Evolutionary conservation across 2,113 vertebrate species (phyloP), one percentile per base, ranked within the genome.

Genomic region (Probosciger aterrimus): DNA sequence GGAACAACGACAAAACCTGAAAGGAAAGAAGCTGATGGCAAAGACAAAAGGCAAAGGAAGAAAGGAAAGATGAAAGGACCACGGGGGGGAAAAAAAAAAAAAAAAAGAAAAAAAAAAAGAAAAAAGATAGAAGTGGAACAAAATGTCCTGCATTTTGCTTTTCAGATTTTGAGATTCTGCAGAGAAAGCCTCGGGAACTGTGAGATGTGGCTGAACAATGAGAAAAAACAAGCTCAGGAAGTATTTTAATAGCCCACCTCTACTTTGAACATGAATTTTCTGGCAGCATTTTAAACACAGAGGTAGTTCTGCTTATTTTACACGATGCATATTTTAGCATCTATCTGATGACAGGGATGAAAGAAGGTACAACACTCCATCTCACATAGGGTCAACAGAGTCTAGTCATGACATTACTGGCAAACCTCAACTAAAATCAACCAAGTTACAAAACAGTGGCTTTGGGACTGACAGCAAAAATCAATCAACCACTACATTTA

Each of bases 61-160:
- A 93, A 82, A 77, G 25, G 35, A 82, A 92, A 84, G 70, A 96
- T 69, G 57, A 97, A 96, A 96, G 35, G 25, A 86, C 24, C 14
- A 50, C 8, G 65, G 19, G 6, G 9, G 65, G 19, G 6, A 10
- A 23, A 31, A 43, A 53, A 55, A 53, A 11, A 9, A 37, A 37
- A 39, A 24, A 41, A 12, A 8, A 28, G 31, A 7, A 30, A 39
- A 24, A 27, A 25, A 18, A 17, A 13, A 12, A 25, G 18, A 4
- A 6, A 15, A 44, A 35, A 8, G 0, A n/a, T 0, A 14, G 49
- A 65, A 75, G 10, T 1, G 2, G 37, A 85, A 80, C 17, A 71
- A 86, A 35, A 53, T 46, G n/a, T 60, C 22, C 39, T 63, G 46
- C 43, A 39, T 63, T 89, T 82, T 50, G 46, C 43, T 30, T 63